phyloP scores from a whole-genome alignment of 2,797 vertebrate species.

The Brotula barbata region DNA sequence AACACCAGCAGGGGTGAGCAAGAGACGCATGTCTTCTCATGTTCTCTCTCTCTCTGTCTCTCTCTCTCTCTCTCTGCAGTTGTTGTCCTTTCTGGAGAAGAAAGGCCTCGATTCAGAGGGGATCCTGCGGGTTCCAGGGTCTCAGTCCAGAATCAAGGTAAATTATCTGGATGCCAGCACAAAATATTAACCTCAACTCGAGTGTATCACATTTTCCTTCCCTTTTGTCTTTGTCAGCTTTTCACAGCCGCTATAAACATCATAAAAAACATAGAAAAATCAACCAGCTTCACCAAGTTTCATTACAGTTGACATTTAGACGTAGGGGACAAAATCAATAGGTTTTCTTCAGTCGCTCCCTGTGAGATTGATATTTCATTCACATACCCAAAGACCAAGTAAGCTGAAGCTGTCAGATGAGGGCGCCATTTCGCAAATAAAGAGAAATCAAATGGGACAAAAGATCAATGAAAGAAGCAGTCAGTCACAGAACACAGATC shows the following conservation, averaged over 20 bases:
- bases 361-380: slow-evolving; percentile 18
- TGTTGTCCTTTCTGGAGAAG: slow-evolving; percentile 89
- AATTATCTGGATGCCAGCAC: slow-evolving; percentile 5
- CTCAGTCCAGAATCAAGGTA: slow-evolving; percentile 92
- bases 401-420: slow-evolving; percentile 45
- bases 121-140: slow-evolving; percentile 89
- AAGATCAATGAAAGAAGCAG: not conserved
- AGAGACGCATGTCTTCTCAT: slow-evolving; percentile 55
- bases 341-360: slow-evolving; percentile 6
- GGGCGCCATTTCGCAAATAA: slow-evolving; percentile 41
- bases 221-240: not conserved
- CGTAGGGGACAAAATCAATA: slow-evolving; percentile 30
- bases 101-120: slow-evolving; percentile 88
- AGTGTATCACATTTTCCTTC: too few species aligned
- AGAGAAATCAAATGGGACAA: not conserved
- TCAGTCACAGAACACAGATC: not conserved
- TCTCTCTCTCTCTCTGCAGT: slow-evolving; percentile 70
- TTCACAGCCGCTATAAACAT: too few species aligned
- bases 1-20: slow-evolving; percentile 69
- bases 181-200: slow-evolving; percentile 25
- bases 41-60: not conserved
- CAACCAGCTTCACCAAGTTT: slow-evolving; percentile 17
- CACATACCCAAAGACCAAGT: not conserved
- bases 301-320: slow-evolving; percentile 55
- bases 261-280: too few species aligned